Conservation (phyloP, 2,797 vertebrate genomes). For the Chloroceryle inda region DNA sequence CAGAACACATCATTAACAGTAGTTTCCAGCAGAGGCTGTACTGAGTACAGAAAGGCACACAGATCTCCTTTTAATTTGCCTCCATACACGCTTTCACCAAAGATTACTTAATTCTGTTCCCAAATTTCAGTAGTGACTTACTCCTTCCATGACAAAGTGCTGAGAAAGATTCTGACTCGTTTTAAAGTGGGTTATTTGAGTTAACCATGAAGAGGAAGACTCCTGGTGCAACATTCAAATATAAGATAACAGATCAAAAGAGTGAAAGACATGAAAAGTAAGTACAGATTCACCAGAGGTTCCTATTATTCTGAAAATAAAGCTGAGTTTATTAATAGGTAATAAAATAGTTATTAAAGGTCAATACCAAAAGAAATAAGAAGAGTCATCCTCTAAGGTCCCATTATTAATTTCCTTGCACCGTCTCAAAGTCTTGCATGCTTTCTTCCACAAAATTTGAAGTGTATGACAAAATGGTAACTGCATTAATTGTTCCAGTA, state of each 20-base stretch:
- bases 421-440: fast-evolving
- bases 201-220: not conserved
- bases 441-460: not conserved
- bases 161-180: not conserved
- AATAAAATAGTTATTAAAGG: not conserved
- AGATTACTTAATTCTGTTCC: not conserved
- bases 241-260: not conserved
- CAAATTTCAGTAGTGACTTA: not conserved
- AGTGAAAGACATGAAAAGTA: not conserved
- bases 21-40: not conserved
- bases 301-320: not conserved
- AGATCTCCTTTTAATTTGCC: not conserved
- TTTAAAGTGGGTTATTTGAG: not conserved
- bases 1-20: not conserved
- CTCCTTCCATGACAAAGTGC: not conserved
- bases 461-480: not conserved
- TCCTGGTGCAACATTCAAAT: not conserved
- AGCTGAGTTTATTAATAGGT: not conserved
- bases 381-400: not conserved
- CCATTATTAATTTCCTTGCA: not conserved
- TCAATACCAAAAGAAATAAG: not conserved
- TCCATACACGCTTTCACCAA: not conserved
- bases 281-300: not conserved
- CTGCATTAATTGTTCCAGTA: not conserved
- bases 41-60: not conserved